Conservation (phyloP, 37 sponge, comb jelly and placozoan species). For the Mnemiopsis leidyi region DNA sequence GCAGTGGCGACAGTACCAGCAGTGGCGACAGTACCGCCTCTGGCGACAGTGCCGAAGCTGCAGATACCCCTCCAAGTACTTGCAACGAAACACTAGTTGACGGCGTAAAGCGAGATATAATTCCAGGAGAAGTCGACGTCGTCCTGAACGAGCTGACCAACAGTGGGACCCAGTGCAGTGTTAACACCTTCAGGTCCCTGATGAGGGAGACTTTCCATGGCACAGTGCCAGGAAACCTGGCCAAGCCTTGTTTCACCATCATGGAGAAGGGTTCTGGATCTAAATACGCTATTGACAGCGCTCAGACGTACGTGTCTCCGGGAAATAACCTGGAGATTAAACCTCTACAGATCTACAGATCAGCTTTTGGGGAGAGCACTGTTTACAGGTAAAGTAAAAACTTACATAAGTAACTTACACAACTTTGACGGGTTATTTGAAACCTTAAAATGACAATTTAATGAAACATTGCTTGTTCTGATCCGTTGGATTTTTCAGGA, state of each 20-base stretch:
- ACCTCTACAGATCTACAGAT: not conserved
- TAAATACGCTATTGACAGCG: not conserved
- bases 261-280: not conserved
- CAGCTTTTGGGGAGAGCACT: not conserved
- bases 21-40: not conserved
- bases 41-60: not conserved
- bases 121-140: not conserved
- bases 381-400: slow-evolving; percentile 7
- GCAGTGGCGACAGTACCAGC: not conserved
- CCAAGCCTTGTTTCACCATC: not conserved
- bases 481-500: too few species aligned
- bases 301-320: not conserved
- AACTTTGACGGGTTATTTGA: too few species aligned
- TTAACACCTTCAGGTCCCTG: not conserved
- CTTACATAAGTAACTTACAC: too few species aligned
- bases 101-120: not conserved
- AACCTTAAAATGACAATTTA: too few species aligned
- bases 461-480: too few species aligned
- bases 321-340: slow-evolving; percentile 15
- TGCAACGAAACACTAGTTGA: not conserved
- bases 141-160: not conserved
- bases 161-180: slow-evolving; percentile 7
- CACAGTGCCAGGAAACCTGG: not conserved
- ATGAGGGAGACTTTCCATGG: not conserved
- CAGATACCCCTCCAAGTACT: not conserved